Percentiles rank a stretch among this genome's conserved stretches.
Evolutionary conservation across 2,113 vertebrate genomes (phyloP).

Genomic region (Erinaceus europaeus): DNA sequence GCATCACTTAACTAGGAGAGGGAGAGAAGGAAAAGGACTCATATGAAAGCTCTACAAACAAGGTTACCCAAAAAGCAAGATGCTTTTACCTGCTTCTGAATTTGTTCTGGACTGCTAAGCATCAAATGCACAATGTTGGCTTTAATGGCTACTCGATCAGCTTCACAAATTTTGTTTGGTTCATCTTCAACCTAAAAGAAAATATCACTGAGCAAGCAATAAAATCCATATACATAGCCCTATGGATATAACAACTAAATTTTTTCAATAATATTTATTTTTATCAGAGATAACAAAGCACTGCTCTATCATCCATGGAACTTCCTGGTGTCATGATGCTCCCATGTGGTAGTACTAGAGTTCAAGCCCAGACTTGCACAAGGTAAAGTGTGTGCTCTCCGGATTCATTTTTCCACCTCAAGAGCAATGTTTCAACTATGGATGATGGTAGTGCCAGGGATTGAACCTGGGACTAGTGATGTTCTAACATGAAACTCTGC

Average conservation of each 20-base stretch:
- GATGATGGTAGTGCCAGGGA: no score
- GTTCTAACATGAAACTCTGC: no score
- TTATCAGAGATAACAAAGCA: no score
- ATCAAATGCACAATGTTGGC: conserved; percentile 98
- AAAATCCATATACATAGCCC: not conserved
- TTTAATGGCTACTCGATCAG: conserved; percentile 94
- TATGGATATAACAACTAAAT: not conserved
- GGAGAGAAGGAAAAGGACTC: not conserved
- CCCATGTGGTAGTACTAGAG: no score
- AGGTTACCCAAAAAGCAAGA: not conserved
- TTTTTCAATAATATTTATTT: no score
- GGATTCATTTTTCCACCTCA: no score
- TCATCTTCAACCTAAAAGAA: conserved; percentile 95
- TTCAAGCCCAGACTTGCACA: no score
- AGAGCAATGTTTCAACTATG: no score
- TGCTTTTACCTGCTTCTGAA: conserved; percentile 95
- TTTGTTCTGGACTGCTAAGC: conserved; percentile 98
- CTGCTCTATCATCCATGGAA: no score
- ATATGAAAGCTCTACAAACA: not conserved
- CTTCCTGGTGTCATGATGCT: no score
- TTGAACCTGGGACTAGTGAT: no score
- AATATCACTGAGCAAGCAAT: conserved; percentile 37
- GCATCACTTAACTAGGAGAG: conserved; percentile 93
- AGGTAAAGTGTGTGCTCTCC: no score
- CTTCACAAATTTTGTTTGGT: conserved; percentile 95